phyloP scores from a whole-genome alignment of 2,888 invertebrate genomes.

The Pammene fasciana region DNA sequence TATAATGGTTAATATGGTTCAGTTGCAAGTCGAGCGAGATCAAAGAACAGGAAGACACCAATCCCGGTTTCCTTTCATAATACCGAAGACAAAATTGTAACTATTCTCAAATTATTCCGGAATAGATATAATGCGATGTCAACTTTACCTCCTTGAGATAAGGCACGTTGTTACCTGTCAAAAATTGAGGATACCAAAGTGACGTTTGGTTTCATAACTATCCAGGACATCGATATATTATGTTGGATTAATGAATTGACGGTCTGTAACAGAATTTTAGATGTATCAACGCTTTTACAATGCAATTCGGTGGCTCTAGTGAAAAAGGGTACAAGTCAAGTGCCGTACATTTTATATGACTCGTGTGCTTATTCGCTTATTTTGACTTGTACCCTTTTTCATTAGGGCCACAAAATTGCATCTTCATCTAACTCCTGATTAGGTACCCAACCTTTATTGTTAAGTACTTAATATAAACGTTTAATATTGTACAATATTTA shows the following conservation, averaged over 20 bases:
- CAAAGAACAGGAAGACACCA: conserved; percentile 67
- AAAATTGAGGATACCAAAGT: neutral
- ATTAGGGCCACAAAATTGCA: too few relatives aligned
- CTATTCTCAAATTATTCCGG: conserved; percentile 26
- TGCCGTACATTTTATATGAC: too few relatives aligned
- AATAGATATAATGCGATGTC: conserved; percentile 1
- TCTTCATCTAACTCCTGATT: too few relatives aligned
- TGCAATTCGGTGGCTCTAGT: too few relatives aligned
- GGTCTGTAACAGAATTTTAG: neutral
- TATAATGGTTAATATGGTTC: conserved; percentile 38
- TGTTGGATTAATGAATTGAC: neutral
- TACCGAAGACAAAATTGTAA: conserved; percentile 41
- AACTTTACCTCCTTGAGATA: conserved; percentile 8
- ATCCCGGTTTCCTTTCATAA: conserved; percentile 59
- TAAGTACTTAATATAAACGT: too few relatives aligned
- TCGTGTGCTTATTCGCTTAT: too few relatives aligned
- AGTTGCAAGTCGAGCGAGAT: conserved; percentile 49
- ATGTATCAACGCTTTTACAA: too few relatives aligned
- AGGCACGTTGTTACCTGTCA: conserved; percentile 9
- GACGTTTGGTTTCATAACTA: conserved; percentile 21
- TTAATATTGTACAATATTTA: too few relatives aligned
- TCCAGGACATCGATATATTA: conserved; percentile 28
- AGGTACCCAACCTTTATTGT: too few relatives aligned
- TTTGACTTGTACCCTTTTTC: too few relatives aligned
- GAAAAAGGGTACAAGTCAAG: too few relatives aligned